Evolutionary conservation across 2,888 invertebrate species (phyloP).

Genomic region (Caenorhabditis auriculariae): DNA sequence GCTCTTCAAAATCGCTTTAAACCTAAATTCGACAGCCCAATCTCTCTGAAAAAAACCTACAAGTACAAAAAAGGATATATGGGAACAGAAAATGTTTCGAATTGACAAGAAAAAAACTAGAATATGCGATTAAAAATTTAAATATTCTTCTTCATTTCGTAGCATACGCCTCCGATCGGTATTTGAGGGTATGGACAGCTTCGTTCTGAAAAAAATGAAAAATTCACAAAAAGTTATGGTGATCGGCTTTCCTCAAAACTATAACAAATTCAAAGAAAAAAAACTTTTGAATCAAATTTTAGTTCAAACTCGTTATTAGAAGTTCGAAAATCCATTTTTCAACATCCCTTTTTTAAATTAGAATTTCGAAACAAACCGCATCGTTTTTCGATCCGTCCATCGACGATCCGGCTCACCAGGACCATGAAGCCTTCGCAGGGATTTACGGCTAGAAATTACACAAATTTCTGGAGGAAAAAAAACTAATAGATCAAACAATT

Average conservation of each 20-base stretch:
- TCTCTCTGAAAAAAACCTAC: too few relatives aligned
- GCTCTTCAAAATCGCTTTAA: too few relatives aligned
- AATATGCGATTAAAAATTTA: background rate
- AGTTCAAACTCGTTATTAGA: too few relatives aligned
- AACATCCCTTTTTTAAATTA: background rate
- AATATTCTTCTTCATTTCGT: slow-evolving; percentile 30
- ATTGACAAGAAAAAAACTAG: background rate
- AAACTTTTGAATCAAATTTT: too few relatives aligned
- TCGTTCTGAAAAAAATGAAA: slow-evolving; percentile 36
- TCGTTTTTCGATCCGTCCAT: slow-evolving; percentile 38
- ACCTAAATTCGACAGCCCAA: too few relatives aligned
- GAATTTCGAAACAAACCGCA: slow-evolving; percentile 34
- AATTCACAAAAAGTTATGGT: too few relatives aligned
- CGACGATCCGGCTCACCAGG: slow-evolving; percentile 36
- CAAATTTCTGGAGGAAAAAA: background rate
- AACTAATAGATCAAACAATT: too few relatives aligned
- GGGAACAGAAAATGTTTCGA: background rate
- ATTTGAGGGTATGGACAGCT: slow-evolving; percentile 46
- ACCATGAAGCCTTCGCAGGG: slow-evolving; percentile 42
- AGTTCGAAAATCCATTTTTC: slow-evolving; percentile 1
- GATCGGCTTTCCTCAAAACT: too few relatives aligned
- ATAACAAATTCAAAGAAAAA: too few relatives aligned
- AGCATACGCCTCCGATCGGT: slow-evolving; percentile 50
- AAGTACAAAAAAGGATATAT: too few relatives aligned
- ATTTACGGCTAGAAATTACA: slow-evolving; percentile 16